Base-by-base conservation (phyloP, 1,140 invertebrate genomes). In the Leptopilina boulardi region DNA sequence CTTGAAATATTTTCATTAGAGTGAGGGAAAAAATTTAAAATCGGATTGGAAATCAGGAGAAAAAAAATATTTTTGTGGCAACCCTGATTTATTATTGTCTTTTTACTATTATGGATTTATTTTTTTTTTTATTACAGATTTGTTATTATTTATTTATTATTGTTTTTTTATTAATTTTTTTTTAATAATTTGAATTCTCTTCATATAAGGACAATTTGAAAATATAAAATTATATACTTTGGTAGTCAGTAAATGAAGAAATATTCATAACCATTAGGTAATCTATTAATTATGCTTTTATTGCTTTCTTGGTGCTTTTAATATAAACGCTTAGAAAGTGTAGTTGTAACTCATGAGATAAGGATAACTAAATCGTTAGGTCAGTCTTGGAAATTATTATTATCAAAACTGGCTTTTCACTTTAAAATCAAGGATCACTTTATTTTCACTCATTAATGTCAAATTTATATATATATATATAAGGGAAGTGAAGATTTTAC, bases 381-480 rank as follows among this genome's bases (percentile, higher is more conserved):
- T 56, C 54, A 23, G 23, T 66, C 26, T 26, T 66, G 26, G 59
- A 15, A 66, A 30, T n/a, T n/a, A 66, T 4, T 66, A 30, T 66
- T 66, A 66, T 66, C 23, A 15, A 59, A 66, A 66, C 59, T 66
- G 59, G 59, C 26, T 34, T 66, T 66, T 66, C 59, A 66, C 59
- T 66, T 66, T 66, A 30, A 66, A 66, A 66, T 66, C 11, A 66
- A 66, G 59, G 9, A 23, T 66, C 26, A 66, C 15, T 30, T 66
- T 66, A 66, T 66, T 66, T 66, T 26, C 11, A 8, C 59, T 66
- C 59, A 23, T 30, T 66, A 66, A 66, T 66, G 26, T 66, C 59
- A 30, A n/a, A n/a, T 30, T 30, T 66, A n/a, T n/a, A n/a, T n/a
- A n/a, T n/a, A n/a, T n/a, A n/a, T n/a, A n/a, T n/a, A n/a, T 66